These are phyloP conservation scores for Synergus umbraculus DNA, from an alignment of 2,888 invertebrate genomes.

Conservation along the genomic window DNA sequence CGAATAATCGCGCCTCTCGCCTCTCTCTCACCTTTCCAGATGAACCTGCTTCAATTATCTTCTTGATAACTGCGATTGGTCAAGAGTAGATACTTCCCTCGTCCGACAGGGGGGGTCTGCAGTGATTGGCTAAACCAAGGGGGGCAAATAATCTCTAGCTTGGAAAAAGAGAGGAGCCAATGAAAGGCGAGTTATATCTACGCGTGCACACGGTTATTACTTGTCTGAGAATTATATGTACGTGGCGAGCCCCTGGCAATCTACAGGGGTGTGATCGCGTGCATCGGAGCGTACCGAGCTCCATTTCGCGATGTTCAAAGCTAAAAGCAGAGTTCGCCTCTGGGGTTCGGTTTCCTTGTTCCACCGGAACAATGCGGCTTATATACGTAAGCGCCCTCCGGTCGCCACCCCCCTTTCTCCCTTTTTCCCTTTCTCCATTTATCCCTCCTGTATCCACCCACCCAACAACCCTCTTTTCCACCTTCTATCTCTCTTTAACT, in stretches of 20 bases:
- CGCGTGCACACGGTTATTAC: slow-evolving; percentile 47
- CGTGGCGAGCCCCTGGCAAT: slow-evolving; percentile 50
- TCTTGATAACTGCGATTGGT: slow-evolving; percentile 48
- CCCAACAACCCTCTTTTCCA: slow-evolving; percentile 17
- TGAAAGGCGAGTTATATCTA: slow-evolving; percentile 30
- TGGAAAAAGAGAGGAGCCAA: slow-evolving; percentile 47
- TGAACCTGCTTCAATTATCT: slow-evolving; percentile 48
- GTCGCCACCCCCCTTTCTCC: slow-evolving; percentile 28
- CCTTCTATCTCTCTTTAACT: slow-evolving; percentile 4
- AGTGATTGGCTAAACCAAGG: slow-evolving; percentile 15
- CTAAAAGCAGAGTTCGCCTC: slow-evolving; percentile 53
- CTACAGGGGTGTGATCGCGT: slow-evolving; percentile 58
- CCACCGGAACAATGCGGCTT: slow-evolving; percentile 56
- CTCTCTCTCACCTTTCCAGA: slow-evolving; percentile 32
- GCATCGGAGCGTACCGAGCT: slow-evolving; percentile 54
- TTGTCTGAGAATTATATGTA: slow-evolving; percentile 47
- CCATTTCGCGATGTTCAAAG: slow-evolving; percentile 36
- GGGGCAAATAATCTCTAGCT: slow-evolving; percentile 44
- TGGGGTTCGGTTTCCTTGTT: slow-evolving; percentile 55
- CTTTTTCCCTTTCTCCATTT: slow-evolving; percentile 24
- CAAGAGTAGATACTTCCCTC: slow-evolving; percentile 40
- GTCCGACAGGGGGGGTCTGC: slow-evolving; percentile 6
- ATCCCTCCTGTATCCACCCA: not conserved
- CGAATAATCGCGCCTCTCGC: not conserved
- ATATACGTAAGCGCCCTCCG: slow-evolving; percentile 52